Conservation (phyloP, 2,797 vertebrate genomes). For the Hipposideros larvatus region DNA sequence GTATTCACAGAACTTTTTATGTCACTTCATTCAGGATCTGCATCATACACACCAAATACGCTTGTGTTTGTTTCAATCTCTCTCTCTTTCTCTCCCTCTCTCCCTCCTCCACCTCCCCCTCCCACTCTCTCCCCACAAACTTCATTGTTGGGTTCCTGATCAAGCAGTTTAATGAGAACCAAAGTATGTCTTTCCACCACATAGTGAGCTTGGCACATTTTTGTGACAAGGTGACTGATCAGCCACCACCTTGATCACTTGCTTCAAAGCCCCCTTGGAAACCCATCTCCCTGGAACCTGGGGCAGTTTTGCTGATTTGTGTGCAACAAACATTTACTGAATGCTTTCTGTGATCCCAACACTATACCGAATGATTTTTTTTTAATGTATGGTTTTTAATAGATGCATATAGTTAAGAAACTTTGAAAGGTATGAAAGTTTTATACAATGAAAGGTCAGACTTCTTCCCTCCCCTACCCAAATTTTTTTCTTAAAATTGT, state of each 20-base stretch:
- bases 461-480: neutral
- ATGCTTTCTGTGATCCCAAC: neutral
- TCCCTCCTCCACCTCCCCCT: neutral
- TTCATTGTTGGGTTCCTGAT: neutral
- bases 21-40: neutral
- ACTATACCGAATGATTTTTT: neutral
- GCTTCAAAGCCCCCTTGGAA: neutral
- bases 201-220: neutral
- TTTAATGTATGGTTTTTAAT: neutral
- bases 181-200: neutral
- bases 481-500: neutral
- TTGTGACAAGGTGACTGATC: neutral
- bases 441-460: neutral
- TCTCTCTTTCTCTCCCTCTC: neutral
- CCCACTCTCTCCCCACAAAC: neutral
- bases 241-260: neutral
- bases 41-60: neutral
- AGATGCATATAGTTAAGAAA: neutral
- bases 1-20: neutral
- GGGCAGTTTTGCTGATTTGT: neutral
- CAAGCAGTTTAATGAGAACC: neutral
- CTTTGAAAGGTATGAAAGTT: neutral
- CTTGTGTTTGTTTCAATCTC: neutral
- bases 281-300: neutral
- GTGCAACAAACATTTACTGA: neutral